Percentiles rank a stretch among this genome's conserved stretches.
phyloP scores from a whole-genome alignment of 2,797 vertebrate species.

The Melanitta fusca region DNA sequence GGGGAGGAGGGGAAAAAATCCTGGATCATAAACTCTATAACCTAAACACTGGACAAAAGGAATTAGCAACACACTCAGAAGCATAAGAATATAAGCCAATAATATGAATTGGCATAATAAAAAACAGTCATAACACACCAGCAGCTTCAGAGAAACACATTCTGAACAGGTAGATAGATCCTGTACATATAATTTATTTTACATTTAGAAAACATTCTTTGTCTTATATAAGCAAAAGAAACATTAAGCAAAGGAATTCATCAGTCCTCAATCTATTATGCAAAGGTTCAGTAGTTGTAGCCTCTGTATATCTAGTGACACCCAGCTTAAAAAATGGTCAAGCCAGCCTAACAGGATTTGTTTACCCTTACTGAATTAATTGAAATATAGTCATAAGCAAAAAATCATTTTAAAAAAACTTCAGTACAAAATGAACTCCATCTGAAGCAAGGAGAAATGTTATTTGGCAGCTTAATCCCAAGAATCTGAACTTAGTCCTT shows the following conservation, averaged over 20 bases:
- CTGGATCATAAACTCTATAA: neutral
- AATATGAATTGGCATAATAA: neutral
- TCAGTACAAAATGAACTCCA: neutral
- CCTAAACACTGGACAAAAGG: neutral
- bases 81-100: neutral
- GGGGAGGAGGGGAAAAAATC: too few species aligned
- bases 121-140: neutral
- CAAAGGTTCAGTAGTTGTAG: neutral
- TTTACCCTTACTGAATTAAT: neutral
- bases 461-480: neutral
- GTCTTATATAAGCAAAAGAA: neutral
- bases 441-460: neutral
- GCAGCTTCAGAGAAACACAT: neutral
- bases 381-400: neutral
- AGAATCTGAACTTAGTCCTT: neutral
- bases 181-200: neutral
- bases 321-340: neutral
- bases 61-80: neutral
- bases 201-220: neutral
- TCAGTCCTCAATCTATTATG: neutral
- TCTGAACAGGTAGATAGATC: neutral
- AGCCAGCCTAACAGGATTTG: neutral
- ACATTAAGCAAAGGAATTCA: neutral
- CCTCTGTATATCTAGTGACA: neutral
- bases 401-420: neutral